Base-by-base conservation (phyloP, 2,113 vertebrate genomes). In the Psilopogon haemacephalus region DNA sequence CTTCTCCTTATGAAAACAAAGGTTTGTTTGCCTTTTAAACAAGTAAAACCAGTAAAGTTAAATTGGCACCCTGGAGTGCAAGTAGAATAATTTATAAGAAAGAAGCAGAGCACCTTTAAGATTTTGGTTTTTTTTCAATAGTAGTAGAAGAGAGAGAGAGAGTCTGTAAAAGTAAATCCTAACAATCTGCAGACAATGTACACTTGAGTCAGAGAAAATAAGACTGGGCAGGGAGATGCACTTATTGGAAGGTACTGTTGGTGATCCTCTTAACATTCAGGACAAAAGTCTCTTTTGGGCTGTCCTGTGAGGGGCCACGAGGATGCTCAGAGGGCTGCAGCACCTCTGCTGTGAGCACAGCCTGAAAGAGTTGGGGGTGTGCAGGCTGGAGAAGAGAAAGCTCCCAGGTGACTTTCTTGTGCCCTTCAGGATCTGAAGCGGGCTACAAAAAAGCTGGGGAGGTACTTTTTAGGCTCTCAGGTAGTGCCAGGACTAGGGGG, bases 11-110 rank as follows among this genome's bases (percentile, higher is more conserved):
- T 75, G 88, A 93, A 97, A 97, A 79, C 64, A 94, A 96, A 90
- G 62, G 46, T 90, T 94, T 96, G 63, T 96, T 97, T 97, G 79
- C 60, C 93, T 95, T 96, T 96, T 96, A 96, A 97, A 95, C 94
- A 86, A n/a, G n/a, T n/a, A n/a, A n/a, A 86, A 19, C 60, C 75
- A 78, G 40, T 94, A 90, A 95, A 97, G 91, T 95, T 52, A 88
- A 96, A 92, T 73, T 94, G 78, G 92, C 88, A 93, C 79, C 84
- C 71, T 80, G 38, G 68, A 50, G 78, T 90, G 73, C 84, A 81
- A n/a, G 83, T 94, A 86, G 76, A 76, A 72, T 69, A 80, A 95
- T 20, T 62, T 84, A 5, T 87, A 82, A 68, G 72, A 76, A 69
- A 69, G 73, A 64, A 87, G 65, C 32, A 86, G 69, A 55, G 33